Evolutionary conservation across 1,140 invertebrate genomes (phyloP), one percentile per base, ranked within the genome.

Genomic region (Streblospio benedicti): DNA sequence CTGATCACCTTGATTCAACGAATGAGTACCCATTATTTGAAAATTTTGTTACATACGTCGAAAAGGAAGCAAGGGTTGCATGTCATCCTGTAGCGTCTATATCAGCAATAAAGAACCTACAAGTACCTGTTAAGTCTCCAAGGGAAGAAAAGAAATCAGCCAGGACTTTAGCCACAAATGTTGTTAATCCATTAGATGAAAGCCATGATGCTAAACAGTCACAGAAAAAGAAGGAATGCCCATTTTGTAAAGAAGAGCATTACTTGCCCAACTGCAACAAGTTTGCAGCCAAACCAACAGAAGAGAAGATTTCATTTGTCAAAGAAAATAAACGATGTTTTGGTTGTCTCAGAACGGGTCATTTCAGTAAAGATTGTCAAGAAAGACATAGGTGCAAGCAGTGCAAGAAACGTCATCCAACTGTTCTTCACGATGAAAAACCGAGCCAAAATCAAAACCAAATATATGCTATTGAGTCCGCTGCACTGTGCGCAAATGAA

Each of bases 21-120:
- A n/a, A n/a, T n/a, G n/a, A n/a, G n/a, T 65, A 55, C 47, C 64
- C 65, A 14, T 30, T 59, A 9, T 65, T 68, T 44, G 44, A 32
- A 0, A 44, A 61, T 2, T 65, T 67, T 54, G 60, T 52, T 6
- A 49, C 52, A 12, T 68, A 66, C 54, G 38, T 66, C 18, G 25
- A 1, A 2, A 58, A 57, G 32, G 66, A 66, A 51, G 57, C 64
- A 2, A 62, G 58, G 25, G 66, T 62, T 25, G 61, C 59, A n/a
- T 66, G 59, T 23, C 59, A 64, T 45, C 64, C 64, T 45, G 38
- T n/a, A n/a, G n/a, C n/a, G n/a, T n/a, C n/a, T n/a, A n/a, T n/a
- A n/a, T n/a, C n/a, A n/a, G n/a, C n/a, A n/a, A n/a, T n/a, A n/a
- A n/a, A n/a, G n/a, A n/a, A n/a, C n/a, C n/a, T n/a, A n/a, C n/a